Evolutionary conservation across 2,797 vertebrate genomes (phyloP), one percentile per base, ranked within the genome.

Genomic region (Lateolabrax maculatus): DNA sequence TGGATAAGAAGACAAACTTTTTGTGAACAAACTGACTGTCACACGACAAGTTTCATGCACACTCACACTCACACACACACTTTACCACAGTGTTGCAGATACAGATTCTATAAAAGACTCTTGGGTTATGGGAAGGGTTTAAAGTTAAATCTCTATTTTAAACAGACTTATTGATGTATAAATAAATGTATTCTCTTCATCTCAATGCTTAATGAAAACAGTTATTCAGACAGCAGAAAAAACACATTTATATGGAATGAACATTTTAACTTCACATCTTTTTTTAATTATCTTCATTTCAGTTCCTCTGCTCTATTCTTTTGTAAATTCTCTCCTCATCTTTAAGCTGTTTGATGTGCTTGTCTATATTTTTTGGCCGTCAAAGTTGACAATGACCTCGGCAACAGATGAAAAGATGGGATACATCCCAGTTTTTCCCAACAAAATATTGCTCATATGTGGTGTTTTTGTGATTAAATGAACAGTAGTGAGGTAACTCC

Each of bases 121-220:
- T 46, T 5, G 66, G 77, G 69, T 77, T 77, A 18, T 34, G 65
- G 84, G 75, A 72, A 63, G 74, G 79, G 80, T 78, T 90, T 81
- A 86, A 84, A 90, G 77, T 78, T 39, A 77, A 84, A 87, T 83
- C 44, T 80, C 65, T 95, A 95, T 96, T 96, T 96, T 96, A 96
- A 95, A 93, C 86, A 90, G 85, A 93, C 75, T 49, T 89, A 90
- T 91, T 87, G 86, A 91, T 90, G 86, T 92, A 92, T 90, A 93
- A 90, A 94, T 88, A 90, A 87, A 92, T 91, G 84, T 93, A 87
- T 89, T 85, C 79, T 91, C 90, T 80, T 88, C 82, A 78, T 89
- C 86, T 92, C 90, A 75, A 71, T 77, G 64, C 75, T 86, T 75
- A 67, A 77, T 81, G 61, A 77, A 76, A 79, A 84, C 61, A 78